Evolutionary conservation across 2,113 vertebrate genomes (phyloP).

Genomic region (Capra hircus): DNA sequence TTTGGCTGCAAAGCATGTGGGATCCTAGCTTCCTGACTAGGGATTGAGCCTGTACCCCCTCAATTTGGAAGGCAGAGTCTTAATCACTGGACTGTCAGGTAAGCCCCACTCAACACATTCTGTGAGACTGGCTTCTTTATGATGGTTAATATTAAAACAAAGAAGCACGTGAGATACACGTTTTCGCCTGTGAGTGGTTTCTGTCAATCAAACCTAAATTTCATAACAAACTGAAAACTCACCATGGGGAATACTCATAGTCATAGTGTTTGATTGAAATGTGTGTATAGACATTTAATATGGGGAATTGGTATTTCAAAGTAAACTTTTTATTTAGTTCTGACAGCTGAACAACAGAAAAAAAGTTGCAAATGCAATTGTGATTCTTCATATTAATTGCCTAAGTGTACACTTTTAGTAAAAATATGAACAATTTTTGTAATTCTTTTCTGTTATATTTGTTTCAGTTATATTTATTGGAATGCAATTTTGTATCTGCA

Average conservation of each 20-base stretch:
- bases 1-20: not conserved
- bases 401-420: not conserved
- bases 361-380: not conserved
- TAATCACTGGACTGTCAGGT: not conserved
- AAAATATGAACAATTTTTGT: not conserved
- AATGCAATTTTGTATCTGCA: not conserved
- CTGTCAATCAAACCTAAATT: not conserved
- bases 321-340: not conserved
- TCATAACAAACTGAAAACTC: not conserved
- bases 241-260: not conserved
- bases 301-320: not conserved
- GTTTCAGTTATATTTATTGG: not conserved
- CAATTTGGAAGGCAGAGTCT: not conserved
- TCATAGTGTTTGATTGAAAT: not conserved
- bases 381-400: not conserved
- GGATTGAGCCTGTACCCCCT: not conserved
- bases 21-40: not conserved
- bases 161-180: not conserved
- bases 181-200: not conserved
- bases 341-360: not conserved
- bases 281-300: not conserved
- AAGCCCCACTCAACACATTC: not conserved
- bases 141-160: not conserved
- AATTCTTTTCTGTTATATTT: not conserved
- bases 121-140: not conserved